These are phyloP conservation scores for Sciaenops ocellatus DNA, from an alignment of 2,797 vertebrate species.

Conservation along the genomic window DNA sequence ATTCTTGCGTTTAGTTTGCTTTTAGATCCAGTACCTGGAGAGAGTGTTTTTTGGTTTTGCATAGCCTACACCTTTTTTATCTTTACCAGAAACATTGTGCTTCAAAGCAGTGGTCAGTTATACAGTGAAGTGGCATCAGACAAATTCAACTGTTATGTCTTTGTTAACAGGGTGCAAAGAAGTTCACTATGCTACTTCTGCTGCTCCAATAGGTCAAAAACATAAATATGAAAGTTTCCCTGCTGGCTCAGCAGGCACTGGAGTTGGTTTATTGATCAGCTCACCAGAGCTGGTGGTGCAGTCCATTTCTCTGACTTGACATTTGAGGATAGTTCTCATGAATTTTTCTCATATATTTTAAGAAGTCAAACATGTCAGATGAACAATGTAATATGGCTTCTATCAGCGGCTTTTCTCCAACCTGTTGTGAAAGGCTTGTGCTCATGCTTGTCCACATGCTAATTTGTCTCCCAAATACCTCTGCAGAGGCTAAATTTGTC, in stretches of 20 bases:
- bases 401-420: slow-evolving; percentile 17
- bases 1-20: no score
- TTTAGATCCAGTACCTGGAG: no score
- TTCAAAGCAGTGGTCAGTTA: background rate
- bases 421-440: slow-evolving; percentile 14
- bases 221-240: slow-evolving; percentile 77
- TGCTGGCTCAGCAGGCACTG: slow-evolving; percentile 68
- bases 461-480: background rate
- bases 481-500: background rate
- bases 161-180: slow-evolving; percentile 48
- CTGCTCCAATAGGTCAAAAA: slow-evolving; percentile 72
- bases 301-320: slow-evolving; percentile 65
- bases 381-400: slow-evolving; percentile 35
- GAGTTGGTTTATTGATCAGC: slow-evolving; percentile 70
- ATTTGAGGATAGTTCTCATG: slow-evolving; percentile 60
- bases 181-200: slow-evolving; percentile 47
- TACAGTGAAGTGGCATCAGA: slow-evolving; percentile 18
- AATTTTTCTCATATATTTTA: slow-evolving; percentile 53
- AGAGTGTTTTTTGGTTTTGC: no score
- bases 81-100: slow-evolving; percentile 7
- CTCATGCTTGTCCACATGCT: background rate
- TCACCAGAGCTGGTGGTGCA: slow-evolving; percentile 48
- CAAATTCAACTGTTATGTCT: slow-evolving; percentile 39
- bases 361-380: slow-evolving; percentile 38
- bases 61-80: no score